phyloP scores from a whole-genome alignment of 2,888 invertebrate genomes.

The Cerastis rubricosa region DNA sequence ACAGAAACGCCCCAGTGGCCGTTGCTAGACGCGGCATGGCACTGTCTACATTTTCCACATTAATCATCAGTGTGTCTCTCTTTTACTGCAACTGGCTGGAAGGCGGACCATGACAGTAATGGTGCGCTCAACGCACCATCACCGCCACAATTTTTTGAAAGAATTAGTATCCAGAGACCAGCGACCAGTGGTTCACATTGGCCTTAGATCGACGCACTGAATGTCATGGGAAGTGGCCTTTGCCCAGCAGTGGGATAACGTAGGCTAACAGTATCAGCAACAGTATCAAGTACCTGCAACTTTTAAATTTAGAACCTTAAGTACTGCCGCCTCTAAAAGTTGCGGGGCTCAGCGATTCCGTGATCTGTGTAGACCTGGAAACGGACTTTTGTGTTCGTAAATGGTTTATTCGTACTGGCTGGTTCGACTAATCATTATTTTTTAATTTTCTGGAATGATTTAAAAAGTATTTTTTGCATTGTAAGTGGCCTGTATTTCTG shows the following conservation, averaged over 20 bases:
- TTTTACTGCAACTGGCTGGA: not conserved
- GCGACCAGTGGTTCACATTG: too few species aligned
- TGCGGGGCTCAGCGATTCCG: not conserved
- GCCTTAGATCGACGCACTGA: too few species aligned
- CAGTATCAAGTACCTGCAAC: not conserved
- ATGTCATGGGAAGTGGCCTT: too few species aligned
- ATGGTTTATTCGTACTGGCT: conserved; percentile 1
- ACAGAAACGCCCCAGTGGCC: not conserved
- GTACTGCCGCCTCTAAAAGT: not conserved
- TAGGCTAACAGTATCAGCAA: too few species aligned
- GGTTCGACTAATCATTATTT: conserved; percentile 11
- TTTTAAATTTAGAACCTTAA: not conserved
- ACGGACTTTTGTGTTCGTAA: conserved; percentile 4
- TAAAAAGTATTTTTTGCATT: conserved; percentile 1
- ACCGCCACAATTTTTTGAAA: not conserved
- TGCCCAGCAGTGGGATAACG: too few species aligned
- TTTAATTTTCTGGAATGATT: not conserved
- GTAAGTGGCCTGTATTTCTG: conserved; percentile 46
- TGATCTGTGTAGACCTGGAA: not conserved
- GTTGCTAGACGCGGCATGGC: not conserved
- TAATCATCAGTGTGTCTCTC: not conserved
- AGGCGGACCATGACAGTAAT: not conserved
- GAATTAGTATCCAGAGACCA: not conserved
- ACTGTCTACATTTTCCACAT: not conserved
- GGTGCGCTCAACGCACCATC: not conserved